Percentiles rank a stretch among this genome's conserved stretches.
Conservation (phyloP, 2,888 invertebrate species). For the Metallyticus violacea region DNA sequence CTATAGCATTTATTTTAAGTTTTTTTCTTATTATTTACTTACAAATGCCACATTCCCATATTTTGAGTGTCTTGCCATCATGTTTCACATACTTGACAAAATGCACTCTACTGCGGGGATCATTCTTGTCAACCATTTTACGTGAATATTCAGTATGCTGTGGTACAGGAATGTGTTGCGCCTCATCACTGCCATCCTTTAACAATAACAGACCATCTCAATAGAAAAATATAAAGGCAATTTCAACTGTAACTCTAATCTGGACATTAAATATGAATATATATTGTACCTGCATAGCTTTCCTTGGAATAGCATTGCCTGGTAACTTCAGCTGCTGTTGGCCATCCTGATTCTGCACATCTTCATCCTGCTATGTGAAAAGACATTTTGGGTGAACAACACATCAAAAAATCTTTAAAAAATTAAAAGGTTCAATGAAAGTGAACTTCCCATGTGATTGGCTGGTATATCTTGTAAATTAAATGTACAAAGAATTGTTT, state of each 20-base stretch:
- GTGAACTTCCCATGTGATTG: too few species aligned
- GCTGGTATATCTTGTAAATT: too few species aligned
- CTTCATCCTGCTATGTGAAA: background rate
- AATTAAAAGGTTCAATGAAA: too few species aligned
- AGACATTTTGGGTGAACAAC: background rate
- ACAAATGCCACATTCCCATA: conserved; percentile 77
- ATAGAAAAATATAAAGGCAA: too few species aligned
- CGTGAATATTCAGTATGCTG: background rate
- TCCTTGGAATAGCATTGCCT: background rate
- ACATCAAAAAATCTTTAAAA: background rate
- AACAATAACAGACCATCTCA: background rate
- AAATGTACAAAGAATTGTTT: too few species aligned
- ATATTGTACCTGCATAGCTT: background rate
- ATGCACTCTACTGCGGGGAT: conserved; percentile 59
- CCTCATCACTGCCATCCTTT: background rate
- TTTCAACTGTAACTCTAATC: too few species aligned
- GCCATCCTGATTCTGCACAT: background rate
- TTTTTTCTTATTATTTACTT: conserved; percentile 50
- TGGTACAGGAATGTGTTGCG: background rate
- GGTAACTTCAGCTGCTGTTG: background rate
- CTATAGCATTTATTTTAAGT: too few species aligned
- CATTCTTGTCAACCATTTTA: conserved; percentile 46
- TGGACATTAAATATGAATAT: too few species aligned
- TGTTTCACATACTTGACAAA: conserved; percentile 65
- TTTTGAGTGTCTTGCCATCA: conserved; percentile 64